Evolutionary conservation across 1,140 invertebrate species (phyloP).

Genomic region (Trachymyrmex cornetzi): DNA sequence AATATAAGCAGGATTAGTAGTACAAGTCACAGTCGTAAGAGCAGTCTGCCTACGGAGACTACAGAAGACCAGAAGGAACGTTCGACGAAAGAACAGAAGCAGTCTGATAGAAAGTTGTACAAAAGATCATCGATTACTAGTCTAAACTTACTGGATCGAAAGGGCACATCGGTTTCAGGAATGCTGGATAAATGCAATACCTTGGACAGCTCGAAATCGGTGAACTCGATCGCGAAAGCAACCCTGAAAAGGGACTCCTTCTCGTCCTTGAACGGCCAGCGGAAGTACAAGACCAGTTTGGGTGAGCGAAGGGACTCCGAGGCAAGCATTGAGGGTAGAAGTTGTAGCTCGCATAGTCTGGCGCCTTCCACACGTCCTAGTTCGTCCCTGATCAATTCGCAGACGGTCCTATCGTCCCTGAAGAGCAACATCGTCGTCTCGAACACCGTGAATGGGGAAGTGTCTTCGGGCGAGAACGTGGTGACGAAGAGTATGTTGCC

Average conservation of each 20-base stretch:
- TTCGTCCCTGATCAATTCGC: slow-evolving; percentile 81
- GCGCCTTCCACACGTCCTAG: slow-evolving; percentile 80
- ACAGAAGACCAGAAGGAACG: slow-evolving; percentile 44
- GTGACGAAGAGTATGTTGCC: slow-evolving; percentile 70
- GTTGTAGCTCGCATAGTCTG: slow-evolving; percentile 77
- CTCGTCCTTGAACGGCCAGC: slow-evolving; percentile 80
- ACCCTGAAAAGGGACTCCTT: slow-evolving; percentile 77
- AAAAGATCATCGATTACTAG: slow-evolving; percentile 81
- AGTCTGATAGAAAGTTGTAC: slow-evolving; percentile 62
- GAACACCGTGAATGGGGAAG: slow-evolving; percentile 27
- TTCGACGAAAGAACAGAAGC: slow-evolving; percentile 49
- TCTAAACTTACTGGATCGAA: slow-evolving; percentile 80
- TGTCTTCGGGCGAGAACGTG: slow-evolving; percentile 38
- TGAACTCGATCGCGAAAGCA: slow-evolving; percentile 65
- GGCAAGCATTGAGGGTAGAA: slow-evolving; percentile 78
- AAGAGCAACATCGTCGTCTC: slow-evolving; percentile 66
- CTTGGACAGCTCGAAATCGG: slow-evolving; percentile 77
- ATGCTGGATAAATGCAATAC: slow-evolving; percentile 82
- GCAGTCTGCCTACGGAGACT: slow-evolving; percentile 40
- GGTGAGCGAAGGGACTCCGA: slow-evolving; percentile 77
- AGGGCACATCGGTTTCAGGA: slow-evolving; percentile 77
- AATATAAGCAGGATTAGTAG: slow-evolving; percentile 60
- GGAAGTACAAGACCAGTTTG: slow-evolving; percentile 75
- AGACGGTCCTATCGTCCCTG: slow-evolving; percentile 70
- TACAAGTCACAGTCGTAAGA: slow-evolving; percentile 57